Evolutionary conservation across 2,888 invertebrate species (phyloP), one percentile per base, ranked within the genome.

Genomic region (Serripes groenlandicus): DNA sequence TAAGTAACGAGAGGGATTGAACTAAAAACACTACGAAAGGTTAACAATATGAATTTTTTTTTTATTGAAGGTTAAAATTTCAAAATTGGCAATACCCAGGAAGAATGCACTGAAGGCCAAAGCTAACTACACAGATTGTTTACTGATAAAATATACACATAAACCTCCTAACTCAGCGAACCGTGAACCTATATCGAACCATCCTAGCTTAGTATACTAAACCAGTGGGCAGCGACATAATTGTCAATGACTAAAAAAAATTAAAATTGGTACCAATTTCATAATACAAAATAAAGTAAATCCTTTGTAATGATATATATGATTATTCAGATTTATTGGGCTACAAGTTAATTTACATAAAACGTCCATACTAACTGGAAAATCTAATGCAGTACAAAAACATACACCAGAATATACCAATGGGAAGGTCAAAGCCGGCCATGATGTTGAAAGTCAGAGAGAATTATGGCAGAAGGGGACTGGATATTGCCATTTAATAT

Each of bases 61-160:
- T 87, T 89, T 90, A 88, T 88, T 90, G 87, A 88, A 85, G 89
- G 88, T 88, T 88, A 90, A 89, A 89, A 89, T 79, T 66, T 83
- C 86, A 86, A 89, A 89, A 82, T 83, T 87, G 88, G 89, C 89
- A 90, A 90, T 90, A 88, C 87, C 89, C 89, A 90, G 88, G 88
- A 86, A 85, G 80, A 88, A 82, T 72, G 83, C 81, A 78, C 75
- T 81, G 81, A 84, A 79, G 86, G 86, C 81, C 83, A 81, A 85
- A 83, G 83, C 83, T 82, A 85, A 75, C 79, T 83, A 76, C 73
- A 49, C 62, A 75, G 60, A 37, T 75, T 56, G 30, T 71, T 70
- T 72, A 54, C 35, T 71, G 77, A 77, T 74, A 77, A 77, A 71
- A 76, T 82, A 75, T 77, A 74, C 77, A 83, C 76, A 79, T 76